Conservation (phyloP, 2,113 vertebrate species). For the Leptodactylus fuscus region DNA sequence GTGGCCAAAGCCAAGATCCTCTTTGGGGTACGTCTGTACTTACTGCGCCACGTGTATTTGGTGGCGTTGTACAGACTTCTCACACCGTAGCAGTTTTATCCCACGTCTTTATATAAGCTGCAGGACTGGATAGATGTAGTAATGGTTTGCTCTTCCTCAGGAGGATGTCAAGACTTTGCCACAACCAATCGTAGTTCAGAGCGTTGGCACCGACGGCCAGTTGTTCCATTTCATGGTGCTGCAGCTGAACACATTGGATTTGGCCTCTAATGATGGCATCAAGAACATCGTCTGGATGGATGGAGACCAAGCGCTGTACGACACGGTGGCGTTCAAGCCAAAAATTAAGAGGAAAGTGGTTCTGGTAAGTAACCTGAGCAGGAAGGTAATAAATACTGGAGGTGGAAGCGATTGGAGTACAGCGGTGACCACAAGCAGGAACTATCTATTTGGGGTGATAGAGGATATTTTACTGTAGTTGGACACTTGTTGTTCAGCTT, state of each 20-base stretch:
- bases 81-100: too few species aligned
- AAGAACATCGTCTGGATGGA: slow-evolving; percentile 90
- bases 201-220: slow-evolving; percentile 82
- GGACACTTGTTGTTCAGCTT: too few species aligned
- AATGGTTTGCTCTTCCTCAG: slow-evolving; percentile 64
- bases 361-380: slow-evolving; percentile 72
- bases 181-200: slow-evolving; percentile 83
- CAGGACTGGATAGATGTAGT: too few species aligned
- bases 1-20: slow-evolving; percentile 78
- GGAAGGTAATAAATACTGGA: not conserved
- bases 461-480: too few species aligned
- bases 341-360: slow-evolving; percentile 82
- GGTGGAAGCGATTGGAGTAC: too few species aligned
- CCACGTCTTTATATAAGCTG: too few species aligned
- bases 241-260: slow-evolving; percentile 89
- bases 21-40: slow-evolving; percentile 77
- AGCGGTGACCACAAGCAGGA: too few species aligned
- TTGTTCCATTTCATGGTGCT: slow-evolving; percentile 87
- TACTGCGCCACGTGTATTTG: not conserved
- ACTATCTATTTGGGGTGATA: too few species aligned
- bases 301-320: slow-evolving; percentile 79
- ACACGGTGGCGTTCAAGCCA: slow-evolving; percentile 78
- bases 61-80: too few species aligned
- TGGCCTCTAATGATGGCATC: slow-evolving; percentile 75
- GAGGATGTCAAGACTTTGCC: slow-evolving; percentile 76